Conservation (phyloP, 1,140 invertebrate genomes). For the Aphelinus certus region DNA sequence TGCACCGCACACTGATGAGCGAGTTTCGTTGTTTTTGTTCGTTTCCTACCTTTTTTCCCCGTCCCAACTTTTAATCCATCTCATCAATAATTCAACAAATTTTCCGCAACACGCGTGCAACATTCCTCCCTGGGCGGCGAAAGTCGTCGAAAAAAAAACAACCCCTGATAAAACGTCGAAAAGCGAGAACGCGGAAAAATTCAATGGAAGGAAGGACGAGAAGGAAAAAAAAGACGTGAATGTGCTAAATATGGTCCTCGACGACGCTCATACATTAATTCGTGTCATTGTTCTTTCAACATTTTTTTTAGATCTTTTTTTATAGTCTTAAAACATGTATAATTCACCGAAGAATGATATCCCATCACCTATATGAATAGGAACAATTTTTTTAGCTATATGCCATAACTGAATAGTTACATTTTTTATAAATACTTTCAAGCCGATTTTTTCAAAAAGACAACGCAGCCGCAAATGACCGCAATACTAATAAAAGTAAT, state of each 20-base stretch:
- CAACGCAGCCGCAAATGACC: too few relatives aligned
- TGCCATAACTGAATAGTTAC: too few relatives aligned
- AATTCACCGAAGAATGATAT: too few relatives aligned
- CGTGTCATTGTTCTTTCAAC: too few relatives aligned
- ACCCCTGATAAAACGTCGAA: neutral
- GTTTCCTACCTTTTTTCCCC: neutral
- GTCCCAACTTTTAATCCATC: constrained; percentile 28
- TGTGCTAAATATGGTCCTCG: constrained; percentile 18
- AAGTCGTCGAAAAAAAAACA: neutral
- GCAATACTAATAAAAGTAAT: too few relatives aligned
- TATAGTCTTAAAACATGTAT: too few relatives aligned
- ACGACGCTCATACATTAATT: too few relatives aligned
- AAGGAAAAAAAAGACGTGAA: neutral
- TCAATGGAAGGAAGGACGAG: neutral
- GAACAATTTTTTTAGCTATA: too few relatives aligned
- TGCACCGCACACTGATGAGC: neutral
- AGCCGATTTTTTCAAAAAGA: too few relatives aligned
- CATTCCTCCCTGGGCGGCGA: neutral
- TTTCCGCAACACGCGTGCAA: constrained; percentile 34
- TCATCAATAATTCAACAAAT: constrained; percentile 39
- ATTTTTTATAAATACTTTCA: too few relatives aligned
- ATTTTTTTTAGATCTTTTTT: too few relatives aligned
- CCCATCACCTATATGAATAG: too few relatives aligned
- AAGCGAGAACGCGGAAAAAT: neutral
- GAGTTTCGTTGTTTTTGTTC: constrained; percentile 4